These are phyloP conservation scores for Dicyrtomina minuta DNA, from an alignment of 2,888 invertebrate species.

Conservation along the genomic window DNA sequence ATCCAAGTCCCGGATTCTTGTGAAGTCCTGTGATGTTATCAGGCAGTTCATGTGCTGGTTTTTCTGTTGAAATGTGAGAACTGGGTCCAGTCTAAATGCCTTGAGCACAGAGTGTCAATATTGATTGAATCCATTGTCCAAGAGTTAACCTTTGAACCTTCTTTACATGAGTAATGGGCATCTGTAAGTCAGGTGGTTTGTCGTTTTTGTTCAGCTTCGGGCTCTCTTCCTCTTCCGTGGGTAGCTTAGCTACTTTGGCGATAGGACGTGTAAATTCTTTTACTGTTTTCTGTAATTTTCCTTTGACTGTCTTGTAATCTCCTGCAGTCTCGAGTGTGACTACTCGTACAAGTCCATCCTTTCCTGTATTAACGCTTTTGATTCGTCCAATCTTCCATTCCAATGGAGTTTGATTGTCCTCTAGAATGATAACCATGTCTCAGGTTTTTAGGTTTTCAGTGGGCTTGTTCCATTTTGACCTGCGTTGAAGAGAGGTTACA, in stretches of 20 bases:
- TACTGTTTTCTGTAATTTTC: not conserved
- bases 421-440: conserved; percentile 34
- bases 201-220: not conserved
- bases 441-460: conserved; percentile 21
- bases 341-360: conserved; percentile 32
- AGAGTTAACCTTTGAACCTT: too few relatives aligned
- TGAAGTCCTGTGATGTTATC: too few relatives aligned
- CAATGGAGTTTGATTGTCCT: conserved; percentile 27
- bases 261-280: conserved; percentile 5
- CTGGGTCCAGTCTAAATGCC: too few relatives aligned
- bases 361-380: conserved; percentile 27
- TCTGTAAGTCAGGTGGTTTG: not conserved
- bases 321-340: conserved; percentile 27
- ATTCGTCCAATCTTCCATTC: conserved; percentile 34
- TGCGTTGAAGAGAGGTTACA: conserved; percentile 26
- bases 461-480: conserved; percentile 22
- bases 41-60: too few relatives aligned
- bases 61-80: too few relatives aligned
- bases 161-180: not conserved
- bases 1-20: too few relatives aligned
- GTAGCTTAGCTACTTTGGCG: conserved; percentile 7
- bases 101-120: too few relatives aligned
- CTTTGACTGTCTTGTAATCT: not conserved
- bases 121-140: too few relatives aligned
- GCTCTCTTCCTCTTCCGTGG: not conserved